Evolutionary conservation across 2,113 vertebrate genomes (phyloP), one percentile per base, ranked within the genome.

Genomic region (Sylvietta virens): DNA sequence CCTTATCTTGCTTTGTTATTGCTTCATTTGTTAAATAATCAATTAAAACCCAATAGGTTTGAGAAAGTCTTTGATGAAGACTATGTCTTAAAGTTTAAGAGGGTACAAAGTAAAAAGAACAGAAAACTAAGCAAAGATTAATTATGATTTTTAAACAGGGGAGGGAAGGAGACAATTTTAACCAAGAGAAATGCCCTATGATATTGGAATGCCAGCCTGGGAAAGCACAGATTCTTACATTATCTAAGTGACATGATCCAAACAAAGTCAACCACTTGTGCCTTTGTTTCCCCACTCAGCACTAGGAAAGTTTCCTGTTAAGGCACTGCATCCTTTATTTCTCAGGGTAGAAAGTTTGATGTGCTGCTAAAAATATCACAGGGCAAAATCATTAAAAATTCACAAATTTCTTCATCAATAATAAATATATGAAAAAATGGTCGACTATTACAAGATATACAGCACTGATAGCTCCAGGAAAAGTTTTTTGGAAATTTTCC

Each of bases 401-500:
- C 58, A 93, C 20, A 1, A 7, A 56, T 58, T 54, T 74, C 79
- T 89, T 79, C 28, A 48, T 51, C 35, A 35, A 1, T 79, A 35
- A 53, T 60, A 64, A 81, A 50, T 45, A n/a, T 2, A 82, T 15
- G 21, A 50, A 42, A 76, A 79, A 91, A n/a, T 11, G 1, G 45
- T n/a, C 77, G 39, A 51, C 6, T 11, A 23, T n/a, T 40, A 44
- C 31, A 69, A 88, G 76, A 83, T 35, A 66, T 2, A 5, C 39
- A 44, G 48, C 35, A 91, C 33, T 33, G 28, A 89, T 5, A 90
- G 67, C 53, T 76, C 42, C 71, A 77, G 66, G 60, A 87, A 73
- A 93, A 91, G 73, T 77, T 72, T 91, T 81, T 73, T 95, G 90
- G 96, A 97, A 94, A 87, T 84, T 48, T 90, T 95, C 96, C 97